Conservation (phyloP, 1,140 invertebrate species). For the Drosophila bocki region DNA sequence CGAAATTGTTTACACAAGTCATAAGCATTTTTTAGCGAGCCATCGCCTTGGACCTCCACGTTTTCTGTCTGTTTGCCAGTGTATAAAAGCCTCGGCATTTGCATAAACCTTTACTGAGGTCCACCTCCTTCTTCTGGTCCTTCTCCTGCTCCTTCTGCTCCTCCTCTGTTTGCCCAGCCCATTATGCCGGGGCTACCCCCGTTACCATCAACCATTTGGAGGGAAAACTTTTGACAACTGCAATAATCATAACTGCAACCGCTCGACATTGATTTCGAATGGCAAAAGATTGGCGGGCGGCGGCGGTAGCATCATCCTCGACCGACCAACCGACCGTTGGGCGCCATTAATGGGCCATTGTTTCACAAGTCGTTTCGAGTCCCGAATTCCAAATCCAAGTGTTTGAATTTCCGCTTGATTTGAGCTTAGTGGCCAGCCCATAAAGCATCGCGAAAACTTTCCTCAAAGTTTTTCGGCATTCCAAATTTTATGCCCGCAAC, state of each 20-base stretch:
- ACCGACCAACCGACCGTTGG: constrained; percentile 20
- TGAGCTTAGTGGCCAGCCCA: constrained; percentile 55
- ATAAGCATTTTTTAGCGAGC: constrained; percentile 82
- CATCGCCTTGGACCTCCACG: constrained; percentile 42
- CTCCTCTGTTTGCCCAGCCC: constrained; percentile 47
- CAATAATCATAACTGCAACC: constrained; percentile 81
- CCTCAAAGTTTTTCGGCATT: constrained; percentile 44
- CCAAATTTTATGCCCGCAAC: constrained; percentile 62
- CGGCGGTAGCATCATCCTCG: constrained; percentile 41
- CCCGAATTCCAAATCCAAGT: constrained; percentile 13
- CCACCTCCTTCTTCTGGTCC: background rate
- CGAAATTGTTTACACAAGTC: constrained; percentile 81
- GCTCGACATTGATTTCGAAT: constrained; percentile 73
- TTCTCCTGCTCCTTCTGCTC: background rate
- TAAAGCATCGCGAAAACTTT: constrained; percentile 66
- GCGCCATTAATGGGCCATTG: constrained; percentile 76
- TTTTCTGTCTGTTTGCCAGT: constrained; percentile 60
- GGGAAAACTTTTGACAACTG: constrained; percentile 70
- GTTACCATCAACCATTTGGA: constrained; percentile 4
- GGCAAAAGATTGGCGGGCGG: constrained; percentile 57
- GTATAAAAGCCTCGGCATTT: constrained; percentile 67
- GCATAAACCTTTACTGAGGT: constrained; percentile 68
- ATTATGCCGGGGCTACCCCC: constrained; percentile 31
- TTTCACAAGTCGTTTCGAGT: constrained; percentile 65
- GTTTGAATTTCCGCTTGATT: constrained; percentile 66